Base-by-base conservation (phyloP, 2,797 vertebrate species). In the Psittacula echo region DNA sequence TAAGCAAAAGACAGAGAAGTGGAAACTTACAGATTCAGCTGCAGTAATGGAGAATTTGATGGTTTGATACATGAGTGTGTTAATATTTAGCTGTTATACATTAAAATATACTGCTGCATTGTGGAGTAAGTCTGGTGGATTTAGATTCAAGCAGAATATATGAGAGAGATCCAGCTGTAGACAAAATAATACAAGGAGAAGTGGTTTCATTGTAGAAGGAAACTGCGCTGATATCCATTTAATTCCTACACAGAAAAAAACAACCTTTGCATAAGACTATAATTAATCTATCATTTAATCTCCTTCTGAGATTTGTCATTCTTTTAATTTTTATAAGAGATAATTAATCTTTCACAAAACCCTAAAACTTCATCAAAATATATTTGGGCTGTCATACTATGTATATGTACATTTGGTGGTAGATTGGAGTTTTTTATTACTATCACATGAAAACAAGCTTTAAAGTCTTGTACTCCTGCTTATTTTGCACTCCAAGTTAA, bases 241-340 rank as follows among this genome's bases (percentile, higher is more conserved):
- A 77, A 93, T 85, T 94, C 21, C 67, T 64, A 23, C 51, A 67
- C 47, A 48, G 74, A 74, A 90, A 84, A 47, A 77, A 15, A 47
- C 32, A 85, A 64, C 23, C 21, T 85, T 82, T 83, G 76, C 39
- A 64, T 65, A 85, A 72, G 9, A 42, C 23, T 39, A 65, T 85
- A 87, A 87, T 89, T 92, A 90, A 87, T 94, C 24, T 72, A 51
- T 89, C 47, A 32, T 45, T 84, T 85, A 47, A 58, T 91, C 16
- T 83, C 13, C 58, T 71, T 70, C 30, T 71, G 53, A 77, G 65
- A 71, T 74, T 37, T 64, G 11, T 30, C 37, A n/a, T 77, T 7
- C 4, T 77, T 85, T 81, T 91, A 39, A 27, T 61, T 76, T 89
- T 87, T 44, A 24, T 24, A 82, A n/a, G 74, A 58, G 12, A 45